Conservation (phyloP, 1,140 invertebrate species). For the Bacillus rossius region DNA sequence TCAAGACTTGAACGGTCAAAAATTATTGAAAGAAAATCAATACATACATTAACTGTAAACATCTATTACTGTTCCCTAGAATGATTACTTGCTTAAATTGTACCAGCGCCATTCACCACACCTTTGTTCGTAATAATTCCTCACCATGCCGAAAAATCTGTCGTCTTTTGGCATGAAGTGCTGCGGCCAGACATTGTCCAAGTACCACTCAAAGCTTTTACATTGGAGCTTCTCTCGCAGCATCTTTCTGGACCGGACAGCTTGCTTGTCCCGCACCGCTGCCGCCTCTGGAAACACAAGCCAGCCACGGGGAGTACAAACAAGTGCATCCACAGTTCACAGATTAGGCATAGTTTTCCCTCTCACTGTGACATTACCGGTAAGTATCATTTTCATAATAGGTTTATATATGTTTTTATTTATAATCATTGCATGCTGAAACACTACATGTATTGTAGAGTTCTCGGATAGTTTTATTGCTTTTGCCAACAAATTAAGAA, state of each 20-base stretch:
- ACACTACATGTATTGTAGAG: too few relatives aligned
- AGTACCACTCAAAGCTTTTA: conserved; percentile 91
- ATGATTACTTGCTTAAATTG: too few relatives aligned
- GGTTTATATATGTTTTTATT: too few relatives aligned
- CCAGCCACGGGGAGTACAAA: background rate
- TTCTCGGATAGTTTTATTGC: too few relatives aligned
- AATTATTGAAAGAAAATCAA: too few relatives aligned
- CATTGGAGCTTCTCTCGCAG: conserved; percentile 77
- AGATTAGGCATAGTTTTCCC: background rate
- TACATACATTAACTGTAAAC: too few relatives aligned
- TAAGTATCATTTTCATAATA: conserved; percentile 39
- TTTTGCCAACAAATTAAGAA: too few relatives aligned
- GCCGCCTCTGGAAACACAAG: conserved; percentile 47
- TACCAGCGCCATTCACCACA: background rate
- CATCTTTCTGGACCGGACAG: conserved; percentile 63
- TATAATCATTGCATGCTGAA: too few relatives aligned
- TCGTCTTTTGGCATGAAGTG: conserved; percentile 84
- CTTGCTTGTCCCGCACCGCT: conserved; percentile 54
- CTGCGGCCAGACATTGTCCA: conserved; percentile 86
- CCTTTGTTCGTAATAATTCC: conserved; percentile 15
- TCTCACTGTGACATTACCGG: conserved; percentile 5
- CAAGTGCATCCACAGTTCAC: background rate
- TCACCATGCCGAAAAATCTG: conserved; percentile 75
- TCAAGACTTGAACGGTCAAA: too few relatives aligned
- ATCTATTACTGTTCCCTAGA: background rate